A percentile compares a stretch with the other conserved stretches of the same genome.
These are phyloP conservation scores for Dasypogon diadema DNA, from an alignment of 2,888 invertebrate genomes.

Conservation along the genomic window DNA sequence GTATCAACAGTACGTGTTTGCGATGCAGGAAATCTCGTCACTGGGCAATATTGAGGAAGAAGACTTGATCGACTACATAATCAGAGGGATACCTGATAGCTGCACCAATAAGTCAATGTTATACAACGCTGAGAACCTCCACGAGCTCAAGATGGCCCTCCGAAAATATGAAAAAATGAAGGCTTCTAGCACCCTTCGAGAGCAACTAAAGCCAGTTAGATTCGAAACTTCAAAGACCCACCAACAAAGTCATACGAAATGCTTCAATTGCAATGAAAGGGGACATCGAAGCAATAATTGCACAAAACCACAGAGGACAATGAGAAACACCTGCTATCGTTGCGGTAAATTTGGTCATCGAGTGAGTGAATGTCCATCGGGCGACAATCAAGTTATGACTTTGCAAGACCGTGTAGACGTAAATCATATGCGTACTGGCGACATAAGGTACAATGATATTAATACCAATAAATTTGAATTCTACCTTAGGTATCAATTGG, in stretches of 20 bases:
- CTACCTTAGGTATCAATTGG: not conserved
- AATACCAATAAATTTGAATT: not conserved
- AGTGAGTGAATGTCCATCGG: not conserved
- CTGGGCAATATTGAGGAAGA: slow-evolving; percentile 30
- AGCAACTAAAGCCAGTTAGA: not conserved
- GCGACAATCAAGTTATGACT: not conserved
- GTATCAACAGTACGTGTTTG: slow-evolving; percentile 45
- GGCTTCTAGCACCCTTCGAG: not conserved
- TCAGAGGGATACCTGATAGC: slow-evolving; percentile 46
- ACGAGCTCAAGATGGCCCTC: slow-evolving; percentile 32
- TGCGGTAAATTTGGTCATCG: not conserved
- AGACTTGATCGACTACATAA: slow-evolving; percentile 48
- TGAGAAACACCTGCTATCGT: not conserved
- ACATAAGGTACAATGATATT: not conserved
- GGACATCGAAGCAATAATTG: slow-evolving; percentile 6
- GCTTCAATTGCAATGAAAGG: slow-evolving; percentile 6
- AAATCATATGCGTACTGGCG: not conserved
- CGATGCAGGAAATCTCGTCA: slow-evolving; percentile 50
- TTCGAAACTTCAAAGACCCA: not conserved
- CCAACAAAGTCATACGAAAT: not conserved
- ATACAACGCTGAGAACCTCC: slow-evolving; percentile 34
- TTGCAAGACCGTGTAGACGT: not conserved
- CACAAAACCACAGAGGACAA: not conserved
- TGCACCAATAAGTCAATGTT: slow-evolving; percentile 36
- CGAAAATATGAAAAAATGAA: slow-evolving; percentile 31